phyloP scores from a whole-genome alignment of 2,888 invertebrate genomes.

The Eristalis arbustorum region DNA sequence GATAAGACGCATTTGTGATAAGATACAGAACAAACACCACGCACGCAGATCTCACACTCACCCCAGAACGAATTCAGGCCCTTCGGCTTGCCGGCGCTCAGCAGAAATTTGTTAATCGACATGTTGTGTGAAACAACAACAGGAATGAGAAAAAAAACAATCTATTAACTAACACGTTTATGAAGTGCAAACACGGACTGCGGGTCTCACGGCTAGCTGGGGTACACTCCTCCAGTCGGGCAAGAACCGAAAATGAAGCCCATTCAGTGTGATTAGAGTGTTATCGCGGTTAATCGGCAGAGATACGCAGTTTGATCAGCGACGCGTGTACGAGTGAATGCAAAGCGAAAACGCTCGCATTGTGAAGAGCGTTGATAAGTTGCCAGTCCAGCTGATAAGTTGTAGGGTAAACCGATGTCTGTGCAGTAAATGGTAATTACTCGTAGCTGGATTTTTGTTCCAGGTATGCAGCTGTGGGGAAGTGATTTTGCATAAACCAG shows the following conservation, averaged over 20 bases:
- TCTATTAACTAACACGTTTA: constrained; percentile 51
- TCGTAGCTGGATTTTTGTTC: background rate
- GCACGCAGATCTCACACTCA: constrained; percentile 33
- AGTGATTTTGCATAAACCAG: no score
- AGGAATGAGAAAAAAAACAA: background rate
- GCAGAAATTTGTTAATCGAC: constrained; percentile 59
- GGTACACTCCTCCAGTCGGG: background rate
- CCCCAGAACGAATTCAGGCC: constrained; percentile 46
- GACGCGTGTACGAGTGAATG: background rate
- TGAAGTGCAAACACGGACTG: constrained; percentile 45
- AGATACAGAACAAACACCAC: background rate
- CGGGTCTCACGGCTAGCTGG: constrained; percentile 10
- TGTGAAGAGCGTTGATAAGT: background rate
- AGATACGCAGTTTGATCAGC: background rate
- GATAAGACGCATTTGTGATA: constrained; percentile 33
- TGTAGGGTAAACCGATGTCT: background rate
- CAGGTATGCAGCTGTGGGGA: no score
- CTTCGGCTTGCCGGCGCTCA: constrained; percentile 39
- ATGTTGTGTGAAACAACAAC: constrained; percentile 20
- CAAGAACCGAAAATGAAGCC: background rate
- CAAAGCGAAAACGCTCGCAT: background rate
- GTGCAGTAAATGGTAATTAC: background rate
- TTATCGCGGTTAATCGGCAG: background rate
- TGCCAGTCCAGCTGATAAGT: background rate
- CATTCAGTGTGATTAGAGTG: background rate